A percentile compares a stretch with the other conserved stretches of the same genome.
Evolutionary conservation across 2,113 vertebrate species (phyloP).

Genomic region (Monopterus albus): DNA sequence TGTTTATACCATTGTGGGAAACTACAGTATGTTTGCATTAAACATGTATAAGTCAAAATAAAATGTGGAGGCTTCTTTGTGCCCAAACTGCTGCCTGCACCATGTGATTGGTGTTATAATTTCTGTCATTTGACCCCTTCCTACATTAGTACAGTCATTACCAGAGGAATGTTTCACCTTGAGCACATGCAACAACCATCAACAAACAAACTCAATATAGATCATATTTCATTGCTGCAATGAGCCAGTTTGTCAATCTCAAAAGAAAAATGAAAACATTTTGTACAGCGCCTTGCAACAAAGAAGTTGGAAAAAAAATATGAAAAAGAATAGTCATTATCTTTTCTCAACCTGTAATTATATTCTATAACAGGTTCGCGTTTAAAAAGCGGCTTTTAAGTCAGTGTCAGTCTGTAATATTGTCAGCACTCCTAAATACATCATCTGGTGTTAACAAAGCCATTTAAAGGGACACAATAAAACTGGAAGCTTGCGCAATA

Average conservation of each 20-base stretch:
- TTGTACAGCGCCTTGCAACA: not conserved
- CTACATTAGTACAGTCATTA: constrained; percentile 24
- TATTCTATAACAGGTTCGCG: too few relatives aligned
- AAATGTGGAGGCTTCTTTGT: not conserved
- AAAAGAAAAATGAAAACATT: not conserved
- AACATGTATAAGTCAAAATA: too few relatives aligned
- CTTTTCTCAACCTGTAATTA: too few relatives aligned
- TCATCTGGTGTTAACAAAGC: constrained; percentile 23
- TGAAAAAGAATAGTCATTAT: too few relatives aligned
- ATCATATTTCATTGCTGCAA: constrained; percentile 45
- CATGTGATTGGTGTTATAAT: constrained; percentile 7
- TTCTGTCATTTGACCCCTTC: constrained; percentile 15
- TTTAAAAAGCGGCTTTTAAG: not conserved
- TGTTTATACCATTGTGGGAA: not conserved
- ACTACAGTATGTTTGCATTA: not conserved
- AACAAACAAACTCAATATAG: constrained; percentile 49
- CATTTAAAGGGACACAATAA: constrained; percentile 36
- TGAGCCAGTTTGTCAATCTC: not conserved
- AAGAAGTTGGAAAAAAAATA: not conserved
- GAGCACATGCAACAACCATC: constrained; percentile 38
- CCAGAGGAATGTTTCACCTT: constrained; percentile 49
- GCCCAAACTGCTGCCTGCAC: constrained; percentile 5
- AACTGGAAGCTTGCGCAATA: constrained; percentile 9
- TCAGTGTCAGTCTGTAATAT: not conserved
- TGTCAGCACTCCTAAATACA: not conserved